phyloP scores from a whole-genome alignment of 2,797 vertebrate genomes.

The Lepilemur septentrionalis region DNA sequence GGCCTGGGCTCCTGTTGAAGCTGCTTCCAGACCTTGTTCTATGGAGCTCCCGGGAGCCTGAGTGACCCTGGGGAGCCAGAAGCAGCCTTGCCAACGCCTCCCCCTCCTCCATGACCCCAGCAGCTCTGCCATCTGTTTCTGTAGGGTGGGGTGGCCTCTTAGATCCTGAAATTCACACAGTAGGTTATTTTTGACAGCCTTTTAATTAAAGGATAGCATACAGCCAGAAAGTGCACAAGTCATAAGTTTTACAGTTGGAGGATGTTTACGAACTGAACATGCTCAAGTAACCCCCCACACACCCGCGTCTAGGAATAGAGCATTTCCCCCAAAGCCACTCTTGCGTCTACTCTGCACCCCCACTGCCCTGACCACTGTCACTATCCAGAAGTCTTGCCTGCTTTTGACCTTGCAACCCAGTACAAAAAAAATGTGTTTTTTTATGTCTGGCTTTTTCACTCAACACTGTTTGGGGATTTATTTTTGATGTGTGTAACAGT shows the following conservation, averaged over 20 bases:
- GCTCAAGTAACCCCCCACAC: background rate
- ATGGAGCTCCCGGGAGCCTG: background rate
- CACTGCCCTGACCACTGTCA: background rate
- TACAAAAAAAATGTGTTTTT: background rate
- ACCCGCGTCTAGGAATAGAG: background rate
- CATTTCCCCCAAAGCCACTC: background rate
- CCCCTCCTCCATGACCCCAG: background rate
- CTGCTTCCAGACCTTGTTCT: background rate
- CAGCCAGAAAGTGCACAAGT: background rate
- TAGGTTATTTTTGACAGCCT: background rate
- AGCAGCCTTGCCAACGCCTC: background rate
- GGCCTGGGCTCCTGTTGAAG: background rate
- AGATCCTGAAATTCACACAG: background rate
- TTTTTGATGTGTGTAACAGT: background rate
- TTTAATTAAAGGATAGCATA: background rate
- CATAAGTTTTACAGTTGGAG: background rate
- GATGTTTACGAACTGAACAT: background rate
- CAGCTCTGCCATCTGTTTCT: background rate
- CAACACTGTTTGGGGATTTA: background rate
- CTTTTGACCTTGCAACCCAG: background rate
- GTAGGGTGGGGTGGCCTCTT: background rate
- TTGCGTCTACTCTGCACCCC: background rate
- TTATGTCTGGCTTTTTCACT: background rate
- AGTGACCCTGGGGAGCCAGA: background rate
- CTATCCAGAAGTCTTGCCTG: background rate